Evolutionary conservation across 2,797 vertebrate genomes (phyloP), one percentile per base, ranked within the genome.

Genomic region (Myotis daubentonii): DNA sequence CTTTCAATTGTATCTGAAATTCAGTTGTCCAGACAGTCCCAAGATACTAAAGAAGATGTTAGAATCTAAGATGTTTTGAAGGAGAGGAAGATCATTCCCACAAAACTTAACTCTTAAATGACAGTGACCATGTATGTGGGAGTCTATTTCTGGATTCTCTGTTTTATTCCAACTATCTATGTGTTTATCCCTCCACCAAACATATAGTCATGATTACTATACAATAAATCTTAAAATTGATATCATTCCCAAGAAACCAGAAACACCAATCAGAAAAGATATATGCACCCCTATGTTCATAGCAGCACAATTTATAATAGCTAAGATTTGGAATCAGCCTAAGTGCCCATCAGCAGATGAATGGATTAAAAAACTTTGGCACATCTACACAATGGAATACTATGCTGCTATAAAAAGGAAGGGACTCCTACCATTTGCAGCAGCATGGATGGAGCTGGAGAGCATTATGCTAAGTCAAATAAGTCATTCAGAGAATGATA

Each of bases 1-100:
- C 85, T 87, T 96, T 57, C 62, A 71, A 1, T 25, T 87, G 57
- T 84, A 80, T 95, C 87, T 97, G 38, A 22, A n/a, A 60, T 79
- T 0, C 44, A 36, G 22, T 83, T 79, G 8, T 62, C 47, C 22
- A 68, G 55, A 76, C 7, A 53, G 53, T 36, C 10, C 44, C 65
- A 88, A 88, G 38, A 68, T 30, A 66, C 10, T 38, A 25, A 82
- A 49, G 23, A 12, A 78, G 2, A 49, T 8, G 5, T n/a, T 44
- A 53, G 60, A 85, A 66, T 71, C 19, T 87, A 62, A 57, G 55
- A 25, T 38, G 36, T 57, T 57, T 60, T 51, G 19, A 60, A 94
- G 41, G 38, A n/a, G 20, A 33, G 30, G 47, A 41, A 92, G 62
- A 70, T 85, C 5, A 76, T 65, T 72, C 28, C 78, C n/a, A 88